Evolutionary conservation across 1,140 invertebrate genomes (phyloP), one percentile per base, ranked within the genome.

Genomic region (Tetramorium alpestre): DNA sequence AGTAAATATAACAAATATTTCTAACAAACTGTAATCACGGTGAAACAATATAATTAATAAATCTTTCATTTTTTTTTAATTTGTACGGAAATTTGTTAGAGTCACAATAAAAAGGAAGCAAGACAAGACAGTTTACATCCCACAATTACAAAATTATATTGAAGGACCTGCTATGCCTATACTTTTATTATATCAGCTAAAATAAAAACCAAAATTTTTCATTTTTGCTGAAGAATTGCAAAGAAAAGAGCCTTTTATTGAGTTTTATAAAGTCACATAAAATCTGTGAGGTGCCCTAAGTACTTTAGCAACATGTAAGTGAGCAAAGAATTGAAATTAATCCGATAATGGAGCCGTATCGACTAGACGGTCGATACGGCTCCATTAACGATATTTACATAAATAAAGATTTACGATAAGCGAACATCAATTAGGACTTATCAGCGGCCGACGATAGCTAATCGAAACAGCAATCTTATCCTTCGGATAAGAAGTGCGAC

Each of bases 401-500:
- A 84, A 60, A 84, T 84, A 70, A 64, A 89, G 64, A 72, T 65
- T 58, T 11, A 2, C 49, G 56, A 49, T 80, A 82, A 91, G 80
- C 64, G 69, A 60, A 91, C 89, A 91, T 18, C 89, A 91, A 91
- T 91, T 91, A 91, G 75, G 85, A 82, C 75, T 88, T 90, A 91
- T 91, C 89, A 76, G 56, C 60, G 16, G 56, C 22, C 58, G 2
- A 22, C 4, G 89, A 87, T 85, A 90, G 10, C 64, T 62, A 88
- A 91, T 91, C 89, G 10, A 62, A 47, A 25, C 49, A 18, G 22
- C 85, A 86, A 89, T 91, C 90, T 91, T 91, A 91, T 91, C 77
- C 72, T 16, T 7, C 41, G 33, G 86, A 91, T 91, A 88, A 91
- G 56, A 44, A 78, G 65, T 33, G 18, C 65, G 47, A 49, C 41